Evolutionary conservation across 2,888 invertebrate species (phyloP), one percentile per base, ranked within the genome.

Genomic region (Germaria angustata): DNA sequence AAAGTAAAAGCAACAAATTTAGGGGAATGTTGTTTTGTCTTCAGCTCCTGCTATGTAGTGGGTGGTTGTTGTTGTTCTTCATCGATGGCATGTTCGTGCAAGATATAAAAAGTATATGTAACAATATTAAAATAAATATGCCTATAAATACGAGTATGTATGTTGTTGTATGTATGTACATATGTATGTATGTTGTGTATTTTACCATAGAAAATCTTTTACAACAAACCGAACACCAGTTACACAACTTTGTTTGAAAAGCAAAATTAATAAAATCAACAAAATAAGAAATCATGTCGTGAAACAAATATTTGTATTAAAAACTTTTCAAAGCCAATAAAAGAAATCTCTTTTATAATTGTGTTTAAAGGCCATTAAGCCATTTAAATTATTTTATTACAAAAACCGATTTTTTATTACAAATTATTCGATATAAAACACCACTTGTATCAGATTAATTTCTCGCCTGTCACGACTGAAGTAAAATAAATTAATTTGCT

Each of bases 91-190:
- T 44, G 57, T 34, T 57, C 15, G 13, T 34, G 46, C 57, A 46
- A 17, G 44, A 22, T 34, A 57, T 46, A 13, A 57, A 71, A 57
- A 34, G 2, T 46, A 57, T 6, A 46, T n/a, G n/a, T 44, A 57
- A 57, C 11, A 57, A 57, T 44, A 71, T 46, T 41, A 20, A 46
- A 46, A 34, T 57, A 57, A 57, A 66, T 51, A 17, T 46, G 11
- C 1, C 49, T 68, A 41, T 69, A n/a, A n/a, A n/a, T n/a, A n/a
- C n/a, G n/a, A n/a, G 32, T 69, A 57, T 57, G 28, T 28, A 28
- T 6, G 6, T 28, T 28, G 28, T 34, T 69, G 32, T 69, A 57
- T 57, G 28, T 28, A 28, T 6, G 6, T 28, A n/a, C n/a, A n/a
- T n/a, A n/a, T 69, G 32, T 69, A 57, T 57, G 28, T 28, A 28